phyloP scores from a whole-genome alignment of 2,797 vertebrate species.

The Acomys russatus region DNA sequence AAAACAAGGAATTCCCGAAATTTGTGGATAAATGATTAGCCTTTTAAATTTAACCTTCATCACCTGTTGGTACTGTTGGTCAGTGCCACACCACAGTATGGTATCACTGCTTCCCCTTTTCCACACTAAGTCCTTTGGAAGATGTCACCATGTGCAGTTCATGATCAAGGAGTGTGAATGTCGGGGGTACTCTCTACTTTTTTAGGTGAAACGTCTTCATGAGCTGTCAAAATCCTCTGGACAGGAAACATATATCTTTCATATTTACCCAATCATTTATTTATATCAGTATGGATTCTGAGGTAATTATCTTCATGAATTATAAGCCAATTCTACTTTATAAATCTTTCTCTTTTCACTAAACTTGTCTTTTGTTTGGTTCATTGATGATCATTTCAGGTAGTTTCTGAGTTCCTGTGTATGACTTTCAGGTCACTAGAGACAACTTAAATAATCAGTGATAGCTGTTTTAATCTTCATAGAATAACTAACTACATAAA shows the following conservation, averaged over 20 bases:
- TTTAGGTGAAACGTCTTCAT: background rate
- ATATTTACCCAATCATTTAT: background rate
- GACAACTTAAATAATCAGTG: background rate
- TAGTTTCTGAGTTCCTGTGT: background rate
- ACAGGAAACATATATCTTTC: background rate
- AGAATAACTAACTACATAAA: background rate
- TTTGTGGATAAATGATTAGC: too few species aligned
- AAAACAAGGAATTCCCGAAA: too few species aligned
- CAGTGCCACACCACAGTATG: background rate
- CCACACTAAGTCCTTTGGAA: background rate
- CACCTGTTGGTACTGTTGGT: background rate
- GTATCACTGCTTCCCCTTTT: background rate
- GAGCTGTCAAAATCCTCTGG: background rate
- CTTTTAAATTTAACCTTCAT: background rate
- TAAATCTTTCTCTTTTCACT: background rate
- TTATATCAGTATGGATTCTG: background rate
- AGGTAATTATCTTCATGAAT: background rate
- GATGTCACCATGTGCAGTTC: background rate
- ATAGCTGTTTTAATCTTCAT: background rate
- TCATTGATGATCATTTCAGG: background rate
- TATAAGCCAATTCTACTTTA: constrained; percentile 5
- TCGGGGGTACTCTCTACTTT: too few species aligned
- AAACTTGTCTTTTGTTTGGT: background rate
- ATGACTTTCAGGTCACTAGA: background rate
- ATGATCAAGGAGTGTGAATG: background rate